Percentiles rank a stretch among this genome's conserved stretches.
Conservation (phyloP, 1,140 invertebrate species). For the Lordiphosa stackelbergi region DNA sequence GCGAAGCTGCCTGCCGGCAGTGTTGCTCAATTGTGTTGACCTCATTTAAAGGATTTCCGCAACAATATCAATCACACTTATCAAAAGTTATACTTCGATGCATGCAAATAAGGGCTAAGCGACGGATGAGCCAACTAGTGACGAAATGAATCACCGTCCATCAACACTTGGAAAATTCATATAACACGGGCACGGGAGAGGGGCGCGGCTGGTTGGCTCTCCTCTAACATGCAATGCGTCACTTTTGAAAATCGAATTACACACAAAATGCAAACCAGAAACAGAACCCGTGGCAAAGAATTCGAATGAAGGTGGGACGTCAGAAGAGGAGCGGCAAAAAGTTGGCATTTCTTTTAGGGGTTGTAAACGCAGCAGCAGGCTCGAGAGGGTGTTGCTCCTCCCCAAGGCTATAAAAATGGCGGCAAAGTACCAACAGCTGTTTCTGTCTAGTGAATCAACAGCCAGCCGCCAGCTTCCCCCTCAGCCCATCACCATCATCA, state of each 20-base stretch:
- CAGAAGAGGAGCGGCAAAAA: slow-evolving; percentile 17
- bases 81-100: slow-evolving; percentile 1
- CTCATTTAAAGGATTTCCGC: slow-evolving; percentile 18
- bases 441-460: slow-evolving; percentile 35
- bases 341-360: slow-evolving; percentile 60
- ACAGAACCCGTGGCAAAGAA: slow-evolving; percentile 65
- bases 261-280: slow-evolving; percentile 33
- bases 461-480: slow-evolving; percentile 22
- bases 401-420: slow-evolving; percentile 31
- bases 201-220: slow-evolving; percentile 12
- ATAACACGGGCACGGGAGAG: slow-evolving; percentile 39
- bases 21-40: slow-evolving; percentile 18
- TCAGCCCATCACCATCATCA: background rate
- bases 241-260: slow-evolving; percentile 71
- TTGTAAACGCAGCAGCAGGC: slow-evolving; percentile 32
- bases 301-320: slow-evolving; percentile 15
- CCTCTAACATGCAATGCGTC: slow-evolving; percentile 49
- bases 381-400: slow-evolving; percentile 10
- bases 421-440: slow-evolving; percentile 36
- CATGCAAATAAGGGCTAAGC: slow-evolving; percentile 1
- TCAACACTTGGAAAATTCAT: slow-evolving; percentile 44
- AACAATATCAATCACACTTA: slow-evolving; percentile 3
- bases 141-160: slow-evolving; percentile 27
- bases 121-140: slow-evolving; percentile 18
- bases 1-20: too few relatives aligned